phyloP scores from a whole-genome alignment of 2,888 invertebrate genomes.

The Exocentrus adspersus region DNA sequence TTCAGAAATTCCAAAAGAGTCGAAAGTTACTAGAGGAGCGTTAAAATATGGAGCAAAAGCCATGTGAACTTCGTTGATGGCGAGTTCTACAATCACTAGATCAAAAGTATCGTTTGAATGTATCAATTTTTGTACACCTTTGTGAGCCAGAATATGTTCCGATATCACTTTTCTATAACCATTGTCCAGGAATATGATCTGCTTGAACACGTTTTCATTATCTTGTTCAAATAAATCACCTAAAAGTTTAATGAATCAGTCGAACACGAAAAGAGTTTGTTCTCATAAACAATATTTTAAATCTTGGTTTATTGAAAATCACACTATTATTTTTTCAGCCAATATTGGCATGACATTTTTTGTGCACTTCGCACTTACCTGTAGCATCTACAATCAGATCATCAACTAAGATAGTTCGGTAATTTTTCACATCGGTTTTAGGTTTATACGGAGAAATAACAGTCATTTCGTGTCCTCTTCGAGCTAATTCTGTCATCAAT shows the following conservation, averaged over 20 bases:
- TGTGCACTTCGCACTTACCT: constrained; percentile 27
- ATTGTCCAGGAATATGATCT: not conserved
- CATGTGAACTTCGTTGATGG: constrained; percentile 49
- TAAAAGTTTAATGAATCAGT: too few relatives aligned
- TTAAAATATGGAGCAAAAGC: constrained; percentile 31
- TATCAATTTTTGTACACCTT: constrained; percentile 51
- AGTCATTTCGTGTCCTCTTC: constrained; percentile 63
- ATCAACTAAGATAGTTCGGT: constrained; percentile 57
- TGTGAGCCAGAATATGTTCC: constrained; percentile 54
- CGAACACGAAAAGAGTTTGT: too few relatives aligned
- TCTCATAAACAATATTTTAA: too few relatives aligned
- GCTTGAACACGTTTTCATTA: not conserved
- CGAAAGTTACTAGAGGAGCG: constrained; percentile 54
- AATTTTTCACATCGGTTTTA: constrained; percentile 60
- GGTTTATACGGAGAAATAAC: constrained; percentile 53
- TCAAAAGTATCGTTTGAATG: constrained; percentile 51
- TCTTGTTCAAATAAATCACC: constrained; percentile 2
- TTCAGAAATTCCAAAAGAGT: too few relatives aligned
- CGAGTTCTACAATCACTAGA: constrained; percentile 52
- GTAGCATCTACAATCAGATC: not conserved
- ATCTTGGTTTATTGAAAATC: too few relatives aligned
- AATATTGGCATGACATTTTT: too few relatives aligned
- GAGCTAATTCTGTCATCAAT: constrained; percentile 50
- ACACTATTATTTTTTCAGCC: too few relatives aligned
- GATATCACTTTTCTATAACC: constrained; percentile 29